Percentiles rank a stretch among this genome's conserved stretches.
phyloP scores from a whole-genome alignment of 1,140 invertebrate genomes.

The Dendrolimus kikuchii region DNA sequence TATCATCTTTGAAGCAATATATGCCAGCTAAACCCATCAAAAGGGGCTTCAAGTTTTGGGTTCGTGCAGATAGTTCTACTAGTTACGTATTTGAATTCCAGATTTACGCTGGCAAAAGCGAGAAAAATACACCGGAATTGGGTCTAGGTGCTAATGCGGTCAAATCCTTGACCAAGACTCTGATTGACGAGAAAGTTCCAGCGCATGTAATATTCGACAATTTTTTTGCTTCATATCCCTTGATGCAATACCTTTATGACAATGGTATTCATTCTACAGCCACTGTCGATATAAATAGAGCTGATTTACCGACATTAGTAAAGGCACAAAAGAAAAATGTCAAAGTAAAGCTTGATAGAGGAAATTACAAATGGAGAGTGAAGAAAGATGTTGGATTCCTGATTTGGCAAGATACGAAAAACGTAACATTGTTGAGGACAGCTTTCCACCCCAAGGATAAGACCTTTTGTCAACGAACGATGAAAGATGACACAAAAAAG shows the following conservation, averaged over 20 bases:
- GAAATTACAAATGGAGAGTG: conserved; percentile 20
- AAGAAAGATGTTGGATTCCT: conserved; percentile 16
- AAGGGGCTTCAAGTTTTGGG: too few species aligned
- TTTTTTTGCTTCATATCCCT: conserved; percentile 14
- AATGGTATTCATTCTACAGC: conserved; percentile 11
- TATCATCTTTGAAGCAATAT: too few species aligned
- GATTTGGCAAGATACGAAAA: conserved; percentile 20
- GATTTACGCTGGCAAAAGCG: conserved; percentile 20
- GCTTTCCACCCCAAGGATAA: conserved; percentile 16
- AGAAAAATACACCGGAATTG: conserved; percentile 8
- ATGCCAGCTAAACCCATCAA: too few species aligned
- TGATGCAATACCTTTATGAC: conserved; percentile 15
- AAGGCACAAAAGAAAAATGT: conserved; percentile 12
- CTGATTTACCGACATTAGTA: conserved; percentile 12
- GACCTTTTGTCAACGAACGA: too few species aligned
- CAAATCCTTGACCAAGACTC: conserved; percentile 8
- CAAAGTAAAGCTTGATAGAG: conserved; percentile 15
- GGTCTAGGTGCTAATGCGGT: conserved; percentile 18
- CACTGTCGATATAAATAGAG: conserved; percentile 9
- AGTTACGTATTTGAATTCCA: conserved; percentile 14
- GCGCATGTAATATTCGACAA: conserved; percentile 17
- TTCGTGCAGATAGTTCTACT: conserved; percentile 14
- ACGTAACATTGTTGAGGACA: conserved; percentile 14
- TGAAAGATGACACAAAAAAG: too few species aligned
- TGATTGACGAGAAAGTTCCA: conserved; percentile 5